Percentiles rank a stretch among this genome's conserved stretches.
Evolutionary conservation across 2,888 invertebrate genomes (phyloP).

Genomic region (Ypsolopha sequella): DNA sequence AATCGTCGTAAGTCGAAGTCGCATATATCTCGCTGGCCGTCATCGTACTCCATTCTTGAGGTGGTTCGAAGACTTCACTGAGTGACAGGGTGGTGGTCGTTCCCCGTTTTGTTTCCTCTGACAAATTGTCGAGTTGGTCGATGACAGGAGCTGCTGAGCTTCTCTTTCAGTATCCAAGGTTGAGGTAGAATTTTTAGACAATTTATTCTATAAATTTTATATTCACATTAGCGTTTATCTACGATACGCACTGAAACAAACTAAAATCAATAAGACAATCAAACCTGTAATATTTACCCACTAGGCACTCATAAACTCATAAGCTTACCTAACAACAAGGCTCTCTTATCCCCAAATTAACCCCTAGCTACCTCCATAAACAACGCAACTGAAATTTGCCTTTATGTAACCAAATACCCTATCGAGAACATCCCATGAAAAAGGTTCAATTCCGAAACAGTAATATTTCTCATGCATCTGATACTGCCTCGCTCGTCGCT

Average conservation of each 20-base stretch:
- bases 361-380: not conserved
- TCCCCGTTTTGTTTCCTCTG: conserved; percentile 25
- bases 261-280: no score
- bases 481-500: no score
- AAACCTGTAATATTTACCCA: no score
- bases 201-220: no score
- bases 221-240: no score
- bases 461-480: no score
- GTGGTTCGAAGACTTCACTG: conserved; percentile 48
- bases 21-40: conserved; percentile 59
- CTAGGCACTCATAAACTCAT: no score
- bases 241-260: no score
- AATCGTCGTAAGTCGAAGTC: conserved; percentile 55
- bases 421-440: no score
- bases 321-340: not conserved
- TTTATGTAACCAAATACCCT: not conserved
- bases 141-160: conserved; percentile 9
- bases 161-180: no score
- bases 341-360: not conserved
- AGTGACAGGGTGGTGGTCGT: conserved; percentile 54
- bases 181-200: no score
- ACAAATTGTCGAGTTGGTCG: conserved; percentile 58
- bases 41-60: conserved; percentile 61
- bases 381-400: not conserved
- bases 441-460: no score